A percentile compares a stretch with the other conserved stretches of the same genome.
These are phyloP conservation scores for Anseranas semipalmata DNA, from an alignment of 2,113 vertebrate species.

Conservation along the genomic window DNA sequence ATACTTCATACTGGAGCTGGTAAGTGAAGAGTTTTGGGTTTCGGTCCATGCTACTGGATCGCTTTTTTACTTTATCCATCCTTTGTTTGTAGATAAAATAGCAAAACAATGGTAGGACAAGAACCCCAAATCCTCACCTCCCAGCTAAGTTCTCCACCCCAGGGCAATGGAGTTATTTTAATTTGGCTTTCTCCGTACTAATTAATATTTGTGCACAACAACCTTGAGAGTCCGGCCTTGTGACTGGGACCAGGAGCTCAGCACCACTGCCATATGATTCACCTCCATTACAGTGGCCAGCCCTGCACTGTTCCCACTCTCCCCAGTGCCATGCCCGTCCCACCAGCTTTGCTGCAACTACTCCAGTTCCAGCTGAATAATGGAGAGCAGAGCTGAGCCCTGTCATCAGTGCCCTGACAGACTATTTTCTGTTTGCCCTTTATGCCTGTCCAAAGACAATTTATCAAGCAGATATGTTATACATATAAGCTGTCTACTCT, in stretches of 20 bases:
- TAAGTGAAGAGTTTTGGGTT: background rate
- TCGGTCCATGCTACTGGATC: background rate
- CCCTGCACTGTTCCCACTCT: rapidly evolving
- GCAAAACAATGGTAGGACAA: background rate
- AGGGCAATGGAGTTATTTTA: background rate
- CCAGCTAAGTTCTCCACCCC: background rate
- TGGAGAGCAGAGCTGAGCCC: background rate
- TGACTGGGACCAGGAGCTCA: background rate
- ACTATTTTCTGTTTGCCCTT: background rate
- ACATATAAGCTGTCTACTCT: background rate
- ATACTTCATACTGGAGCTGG: background rate
- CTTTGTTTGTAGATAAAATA: background rate
- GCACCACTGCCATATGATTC: rapidly evolving
- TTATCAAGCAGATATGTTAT: background rate
- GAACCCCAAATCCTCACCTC: background rate
- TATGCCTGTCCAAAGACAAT: background rate
- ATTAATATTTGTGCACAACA: background rate
- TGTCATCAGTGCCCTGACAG: background rate
- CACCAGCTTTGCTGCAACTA: background rate
- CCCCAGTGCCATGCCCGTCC: rapidly evolving
- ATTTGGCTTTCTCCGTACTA: background rate
- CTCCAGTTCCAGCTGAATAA: background rate
- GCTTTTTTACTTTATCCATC: background rate
- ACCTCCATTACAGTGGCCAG: background rate
- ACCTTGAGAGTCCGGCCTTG: background rate